phyloP scores from a whole-genome alignment of 2,797 vertebrate genomes.

The Xiphophorus birchmanni region DNA sequence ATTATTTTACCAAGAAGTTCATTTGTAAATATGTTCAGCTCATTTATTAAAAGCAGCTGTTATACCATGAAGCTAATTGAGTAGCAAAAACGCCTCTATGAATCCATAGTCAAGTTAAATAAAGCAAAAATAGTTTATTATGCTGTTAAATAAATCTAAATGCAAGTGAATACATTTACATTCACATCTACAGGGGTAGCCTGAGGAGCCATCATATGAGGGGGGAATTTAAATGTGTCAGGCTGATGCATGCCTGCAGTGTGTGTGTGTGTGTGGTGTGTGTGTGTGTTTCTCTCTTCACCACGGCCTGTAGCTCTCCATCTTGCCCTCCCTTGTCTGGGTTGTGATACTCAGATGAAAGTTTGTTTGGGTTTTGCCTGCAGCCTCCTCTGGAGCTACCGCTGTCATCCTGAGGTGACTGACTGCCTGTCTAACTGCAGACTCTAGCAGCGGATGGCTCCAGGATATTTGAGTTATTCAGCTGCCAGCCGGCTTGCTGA shows the following conservation, averaged over 20 bases:
- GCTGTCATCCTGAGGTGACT: conserved; percentile 52
- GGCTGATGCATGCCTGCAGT: conserved; percentile 13
- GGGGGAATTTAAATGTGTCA: conserved; percentile 31
- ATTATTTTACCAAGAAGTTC: neutral
- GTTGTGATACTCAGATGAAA: conserved; percentile 72
- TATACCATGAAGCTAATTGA: neutral
- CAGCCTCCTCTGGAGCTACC: conserved; percentile 56
- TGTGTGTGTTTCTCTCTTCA: conserved; percentile 16
- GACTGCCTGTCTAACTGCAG: conserved; percentile 49
- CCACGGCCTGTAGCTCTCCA: conserved; percentile 32
- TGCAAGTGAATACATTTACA: neutral
- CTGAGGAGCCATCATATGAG: neutral
- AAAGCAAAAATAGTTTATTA: neutral
- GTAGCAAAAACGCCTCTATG: neutral
- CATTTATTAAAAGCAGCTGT: neutral
- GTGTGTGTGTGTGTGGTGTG: neutral
- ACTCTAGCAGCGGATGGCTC: conserved; percentile 42
- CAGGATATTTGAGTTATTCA: conserved; percentile 47
- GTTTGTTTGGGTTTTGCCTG: conserved; percentile 66
- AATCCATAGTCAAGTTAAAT: neutral
- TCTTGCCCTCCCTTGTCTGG: conserved; percentile 37
- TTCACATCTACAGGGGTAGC: neutral
- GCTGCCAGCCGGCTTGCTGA: conserved; percentile 39
- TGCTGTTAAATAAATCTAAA: neutral
- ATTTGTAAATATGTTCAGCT: neutral